Base-by-base conservation (phyloP, 2,888 invertebrate species). In the Alviniconcha strummeri region DNA sequence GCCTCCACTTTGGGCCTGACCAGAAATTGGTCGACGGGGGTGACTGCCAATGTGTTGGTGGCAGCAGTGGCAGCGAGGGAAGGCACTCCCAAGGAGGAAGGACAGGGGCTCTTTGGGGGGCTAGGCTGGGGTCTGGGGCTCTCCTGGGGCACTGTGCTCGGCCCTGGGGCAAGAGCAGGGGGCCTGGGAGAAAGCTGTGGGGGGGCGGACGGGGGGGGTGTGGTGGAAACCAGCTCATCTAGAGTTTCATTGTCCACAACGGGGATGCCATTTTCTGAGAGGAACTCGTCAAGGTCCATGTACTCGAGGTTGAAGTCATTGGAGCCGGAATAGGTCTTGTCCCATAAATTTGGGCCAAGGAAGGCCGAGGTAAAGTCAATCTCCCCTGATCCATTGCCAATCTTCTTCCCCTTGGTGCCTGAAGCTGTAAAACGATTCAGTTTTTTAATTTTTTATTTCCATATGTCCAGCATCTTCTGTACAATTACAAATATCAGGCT, bases 201-300 rank as follows among this genome's bases (percentile, higher is more conserved):
- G 13, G 77, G 77, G n/a, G 11, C 36, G 64, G 78, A 6, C 6
- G 54, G 67, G 56, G 82, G 80, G 9, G 80, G 56, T 15, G 76
- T 15, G n/a, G 69, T 52, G 36, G 75, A 64, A 76, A 60, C 11
- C 56, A 79, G 17, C n/a, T 72, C 15, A 74, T 54, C n/a, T 64
- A 75, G 55, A 19, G 55, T 67, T 4, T 64, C 52, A 1, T 19
- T 57, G 19, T 67, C 67, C 64, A 76, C 88, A 1, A 88, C 83
- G 5, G 90, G 90, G 71, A 91, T 90, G 17, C 90, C 91, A 88
- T 98, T 98, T 95, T 98, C 98, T 93, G 97, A 97, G 93, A 98
- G 96, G 95, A 98, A 98, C 95, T 98, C 98, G 95, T 98, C 98
- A 95, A 98, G 95, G 95, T 98, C 98, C 95, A 98, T 98, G 94